Base-by-base conservation (phyloP, 2,888 invertebrate species). In the Phyllotreta cruciferae region DNA sequence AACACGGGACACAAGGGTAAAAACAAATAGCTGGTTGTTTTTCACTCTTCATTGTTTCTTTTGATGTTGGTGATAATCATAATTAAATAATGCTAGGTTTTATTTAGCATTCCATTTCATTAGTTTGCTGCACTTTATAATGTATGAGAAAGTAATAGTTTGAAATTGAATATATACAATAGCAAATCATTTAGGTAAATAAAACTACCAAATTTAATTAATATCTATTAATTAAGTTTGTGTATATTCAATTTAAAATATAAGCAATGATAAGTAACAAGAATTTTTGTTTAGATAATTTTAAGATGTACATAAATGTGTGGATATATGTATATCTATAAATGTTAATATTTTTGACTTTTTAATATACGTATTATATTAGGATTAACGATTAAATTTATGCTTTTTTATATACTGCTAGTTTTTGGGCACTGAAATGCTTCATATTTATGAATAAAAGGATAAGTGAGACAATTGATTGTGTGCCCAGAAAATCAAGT, bases 301-400 rank as follows among this genome's bases (percentile, higher is more conserved):
- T 56, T 36, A 56, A 56, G 35, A 37, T 39, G 47, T 47, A 34
- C 9, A 41, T 10, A 58, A 50, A 41, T 64, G 61, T 75, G 74
- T 55, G 74, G 74, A 74, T 57, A 71, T 67, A 71, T 75, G 77
- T 70, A 72, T 75, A 75, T 75, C 74, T 75, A 74, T 75, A 77
- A 77, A 75, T 75, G 74, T 76, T 75, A 69, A 76, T 76, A 76
- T 77, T 75, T 75, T 76, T 75, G 71, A 73, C 70, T 73, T 71
- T 69, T 71, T 13, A 71, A 74, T 65, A 63, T 65, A 34, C 36
- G 14, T 50, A 41, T 47, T 49, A 35, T 42, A 42, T 54, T 44
- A 38, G 11, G 53, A 38, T 53, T 44, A 53, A 45, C 9, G 42
- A 60, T 60, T 53, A 24, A 49, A 52, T 34, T 44, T 24, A 47